These are phyloP conservation scores for Protobothrops flavoviridis DNA, from an alignment of 2,113 vertebrate genomes.

Conservation along the genomic window DNA sequence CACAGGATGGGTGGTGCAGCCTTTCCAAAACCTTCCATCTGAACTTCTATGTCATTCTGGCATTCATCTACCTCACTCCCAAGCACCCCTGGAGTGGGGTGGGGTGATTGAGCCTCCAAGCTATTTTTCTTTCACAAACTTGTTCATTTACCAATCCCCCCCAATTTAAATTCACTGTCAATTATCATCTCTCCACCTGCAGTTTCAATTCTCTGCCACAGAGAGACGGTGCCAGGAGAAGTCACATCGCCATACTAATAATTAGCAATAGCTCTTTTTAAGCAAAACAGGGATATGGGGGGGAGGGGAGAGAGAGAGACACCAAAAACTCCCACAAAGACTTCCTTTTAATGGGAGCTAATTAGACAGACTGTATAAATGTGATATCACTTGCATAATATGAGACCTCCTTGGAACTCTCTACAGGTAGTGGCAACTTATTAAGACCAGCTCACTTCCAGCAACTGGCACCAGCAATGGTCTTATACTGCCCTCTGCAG, in stretches of 20 bases:
- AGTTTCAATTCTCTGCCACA: slow-evolving; percentile 39
- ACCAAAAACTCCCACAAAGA: slow-evolving; percentile 30
- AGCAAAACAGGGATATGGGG: not conserved
- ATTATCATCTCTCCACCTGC: slow-evolving; percentile 36
- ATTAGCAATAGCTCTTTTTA: slow-evolving; percentile 29
- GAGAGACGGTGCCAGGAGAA: slow-evolving; percentile 48
- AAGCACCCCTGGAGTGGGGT: not conserved
- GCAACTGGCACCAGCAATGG: slow-evolving; percentile 21
- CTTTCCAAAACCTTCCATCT: not conserved
- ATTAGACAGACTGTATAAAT: slow-evolving; percentile 56
- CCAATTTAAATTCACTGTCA: slow-evolving; percentile 43
- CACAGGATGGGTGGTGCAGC: not conserved
- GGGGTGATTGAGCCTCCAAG: not conserved
- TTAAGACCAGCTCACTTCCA: slow-evolving; percentile 31
- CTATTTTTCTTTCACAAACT: not conserved
- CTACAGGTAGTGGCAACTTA: slow-evolving; percentile 62
- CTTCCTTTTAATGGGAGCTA: slow-evolving; percentile 58
- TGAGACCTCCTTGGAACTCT: slow-evolving; percentile 13
- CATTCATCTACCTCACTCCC: not conserved
- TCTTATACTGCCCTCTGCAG: slow-evolving; percentile 92
- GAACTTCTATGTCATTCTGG: not conserved
- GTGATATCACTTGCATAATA: slow-evolving; percentile 34
- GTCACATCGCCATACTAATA: slow-evolving; percentile 44
- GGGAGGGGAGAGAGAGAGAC: not conserved
- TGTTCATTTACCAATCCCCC: not conserved